Conservation (phyloP, 2,113 vertebrate species). For the Tetrax tetrax region DNA sequence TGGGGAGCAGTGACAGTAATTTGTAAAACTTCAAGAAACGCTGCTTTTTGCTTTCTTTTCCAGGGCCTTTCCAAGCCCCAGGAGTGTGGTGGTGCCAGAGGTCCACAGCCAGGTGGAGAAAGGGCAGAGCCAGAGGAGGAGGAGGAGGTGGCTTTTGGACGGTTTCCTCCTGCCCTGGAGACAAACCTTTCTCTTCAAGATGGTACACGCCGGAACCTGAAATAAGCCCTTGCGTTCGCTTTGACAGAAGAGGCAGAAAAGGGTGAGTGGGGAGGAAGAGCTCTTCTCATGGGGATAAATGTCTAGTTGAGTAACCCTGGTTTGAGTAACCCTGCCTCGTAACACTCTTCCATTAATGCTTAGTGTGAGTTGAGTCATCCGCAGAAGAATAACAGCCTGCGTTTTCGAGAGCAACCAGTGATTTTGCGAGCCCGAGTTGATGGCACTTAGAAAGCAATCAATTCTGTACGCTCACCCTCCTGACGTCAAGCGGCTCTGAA, state of each 20-base stretch:
- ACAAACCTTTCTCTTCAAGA: constrained; percentile 36
- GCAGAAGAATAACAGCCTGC: background rate
- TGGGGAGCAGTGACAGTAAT: background rate
- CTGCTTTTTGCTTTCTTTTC: background rate
- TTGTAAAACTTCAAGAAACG: background rate
- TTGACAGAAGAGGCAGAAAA: constrained; percentile 24
- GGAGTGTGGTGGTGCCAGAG: background rate
- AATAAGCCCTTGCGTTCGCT: background rate
- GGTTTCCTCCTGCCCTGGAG: background rate
- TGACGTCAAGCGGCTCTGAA: accelerated
- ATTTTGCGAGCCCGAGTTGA: background rate
- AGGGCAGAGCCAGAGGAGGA: background rate
- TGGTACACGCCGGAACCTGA: background rate
- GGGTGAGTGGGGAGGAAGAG: constrained; percentile 24
- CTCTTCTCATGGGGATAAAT: constrained; percentile 26
- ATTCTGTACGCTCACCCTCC: accelerated
- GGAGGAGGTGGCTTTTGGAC: background rate
- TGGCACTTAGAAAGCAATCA: background rate
- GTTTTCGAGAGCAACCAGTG: background rate
- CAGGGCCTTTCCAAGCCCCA: background rate
- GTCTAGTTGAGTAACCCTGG: constrained; percentile 26
- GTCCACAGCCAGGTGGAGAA: background rate
- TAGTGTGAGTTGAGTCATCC: background rate
- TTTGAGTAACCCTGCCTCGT: constrained; percentile 46
- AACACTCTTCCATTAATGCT: background rate